Percentiles rank a stretch among this genome's conserved stretches.
Conservation (phyloP, 2,797 vertebrate genomes). For the Ptychobarbus kaznakovi region DNA sequence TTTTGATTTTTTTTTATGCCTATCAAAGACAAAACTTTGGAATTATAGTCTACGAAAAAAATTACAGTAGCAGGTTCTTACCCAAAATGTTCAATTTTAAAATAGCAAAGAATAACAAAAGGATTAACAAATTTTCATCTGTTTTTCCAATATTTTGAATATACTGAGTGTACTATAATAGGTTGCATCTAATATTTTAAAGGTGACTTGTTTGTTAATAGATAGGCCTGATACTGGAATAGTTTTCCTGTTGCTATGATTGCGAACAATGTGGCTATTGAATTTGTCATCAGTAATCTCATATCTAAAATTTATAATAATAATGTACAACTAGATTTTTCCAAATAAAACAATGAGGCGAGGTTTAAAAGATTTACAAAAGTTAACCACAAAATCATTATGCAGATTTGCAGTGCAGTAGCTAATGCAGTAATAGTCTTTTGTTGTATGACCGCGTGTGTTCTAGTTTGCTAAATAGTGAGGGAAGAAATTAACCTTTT, state of each 20-base stretch:
- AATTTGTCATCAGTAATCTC: background rate
- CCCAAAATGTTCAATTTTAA: too few relatives aligned
- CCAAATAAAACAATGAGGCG: too few relatives aligned
- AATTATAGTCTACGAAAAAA: background rate
- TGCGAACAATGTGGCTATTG: background rate
- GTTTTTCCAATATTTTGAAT: background rate
- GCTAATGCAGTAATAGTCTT: too few relatives aligned
- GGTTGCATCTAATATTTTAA: background rate
- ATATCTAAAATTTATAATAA: background rate
- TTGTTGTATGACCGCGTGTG: too few relatives aligned
- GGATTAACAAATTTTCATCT: too few relatives aligned
- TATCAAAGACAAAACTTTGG: background rate
- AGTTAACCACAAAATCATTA: too few relatives aligned
- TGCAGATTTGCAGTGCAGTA: too few relatives aligned
- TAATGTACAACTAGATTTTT: too few relatives aligned
- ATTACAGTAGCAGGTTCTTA: too few relatives aligned
- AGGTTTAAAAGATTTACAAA: too few relatives aligned
- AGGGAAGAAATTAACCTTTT: background rate
- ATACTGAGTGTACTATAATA: background rate
- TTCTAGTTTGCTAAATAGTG: background rate
- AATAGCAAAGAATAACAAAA: too few relatives aligned
- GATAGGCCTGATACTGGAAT: background rate
- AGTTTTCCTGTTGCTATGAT: background rate
- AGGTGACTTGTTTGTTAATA: too few relatives aligned
- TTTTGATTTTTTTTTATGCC: background rate